phyloP scores from a whole-genome alignment of 2,888 invertebrate species.

The Caenorhabditis sp. region DNA sequence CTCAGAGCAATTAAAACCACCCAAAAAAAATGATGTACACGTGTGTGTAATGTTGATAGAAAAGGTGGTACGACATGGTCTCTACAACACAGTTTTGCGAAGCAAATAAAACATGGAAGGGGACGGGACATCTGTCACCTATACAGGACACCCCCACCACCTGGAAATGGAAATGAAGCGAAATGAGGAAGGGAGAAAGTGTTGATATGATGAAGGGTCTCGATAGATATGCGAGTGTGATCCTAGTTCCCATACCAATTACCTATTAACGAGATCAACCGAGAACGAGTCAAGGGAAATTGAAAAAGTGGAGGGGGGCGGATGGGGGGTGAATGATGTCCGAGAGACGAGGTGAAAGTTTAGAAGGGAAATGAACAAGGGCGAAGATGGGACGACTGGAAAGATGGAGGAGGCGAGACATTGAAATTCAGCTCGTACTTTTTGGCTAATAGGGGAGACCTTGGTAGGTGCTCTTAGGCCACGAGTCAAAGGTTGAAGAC shows the following conservation, averaged over 20 bases:
- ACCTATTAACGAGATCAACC: conserved; percentile 49
- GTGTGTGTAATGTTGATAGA: conserved; percentile 21
- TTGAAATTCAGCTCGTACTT: conserved; percentile 60
- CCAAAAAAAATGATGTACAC: neutral
- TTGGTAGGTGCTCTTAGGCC: neutral
- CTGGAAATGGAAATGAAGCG: conserved; percentile 16
- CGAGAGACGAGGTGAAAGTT: neutral
- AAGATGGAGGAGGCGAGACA: too few species aligned
- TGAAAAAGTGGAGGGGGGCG: neutral
- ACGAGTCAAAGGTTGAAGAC: too few species aligned
- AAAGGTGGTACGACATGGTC: conserved; percentile 14
- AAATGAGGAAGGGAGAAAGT: conserved; percentile 6
- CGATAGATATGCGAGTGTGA: neutral
- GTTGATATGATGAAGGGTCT: conserved; percentile 55
- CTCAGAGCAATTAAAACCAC: conserved; percentile 7
- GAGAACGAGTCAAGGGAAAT: conserved; percentile 4
- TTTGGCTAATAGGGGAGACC: neutral
- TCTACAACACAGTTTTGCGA: neutral
- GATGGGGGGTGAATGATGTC: conserved; percentile 2
- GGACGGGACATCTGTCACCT: conserved; percentile 8
- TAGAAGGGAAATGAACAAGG: neutral
- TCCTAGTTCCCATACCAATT: conserved; percentile 58
- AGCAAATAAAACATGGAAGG: conserved; percentile 9
- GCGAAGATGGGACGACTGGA: conserved; percentile 9
- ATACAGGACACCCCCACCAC: conserved; percentile 7